A percentile compares a stretch with the other conserved stretches of the same genome.
Conservation (phyloP, 2,113 vertebrate species). For the Psittacula cyanocephala region DNA sequence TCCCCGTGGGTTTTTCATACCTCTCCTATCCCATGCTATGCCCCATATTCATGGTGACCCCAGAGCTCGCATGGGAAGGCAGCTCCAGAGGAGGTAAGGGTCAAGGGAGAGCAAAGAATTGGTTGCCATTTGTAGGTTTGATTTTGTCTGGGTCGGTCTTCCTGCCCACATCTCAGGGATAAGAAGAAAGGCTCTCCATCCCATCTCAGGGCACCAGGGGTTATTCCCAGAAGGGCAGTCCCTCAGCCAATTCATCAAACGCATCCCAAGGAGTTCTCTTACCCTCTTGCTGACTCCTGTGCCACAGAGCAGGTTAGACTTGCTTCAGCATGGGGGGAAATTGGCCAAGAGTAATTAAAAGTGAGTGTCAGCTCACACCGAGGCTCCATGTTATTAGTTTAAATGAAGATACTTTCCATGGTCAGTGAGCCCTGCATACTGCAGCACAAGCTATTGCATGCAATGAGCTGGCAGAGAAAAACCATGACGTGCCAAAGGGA, state of each 20-base stretch:
- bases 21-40: not conserved
- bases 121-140: not conserved
- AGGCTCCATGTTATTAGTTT: not conserved
- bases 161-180: not conserved
- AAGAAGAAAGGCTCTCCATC: not conserved
- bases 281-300: not conserved
- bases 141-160: not conserved
- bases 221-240: not conserved
- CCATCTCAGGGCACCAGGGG: not conserved
- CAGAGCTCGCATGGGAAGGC: not conserved
- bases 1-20: not conserved
- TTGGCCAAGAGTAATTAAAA: conserved; percentile 19
- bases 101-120: not conserved
- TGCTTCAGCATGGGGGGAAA: not conserved
- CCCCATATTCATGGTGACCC: not conserved
- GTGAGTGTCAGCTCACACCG: not conserved
- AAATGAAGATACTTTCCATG: conserved; percentile 40
- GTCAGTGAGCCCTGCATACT: not conserved
- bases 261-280: not conserved
- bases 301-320: not conserved
- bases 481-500: not conserved
- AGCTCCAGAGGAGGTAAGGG: not conserved
- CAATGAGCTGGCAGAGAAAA: not conserved
- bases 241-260: not conserved
- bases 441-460: not conserved